Evolutionary conservation across 2,888 invertebrate genomes (phyloP).

Genomic region (Drosophila greeni): DNA sequence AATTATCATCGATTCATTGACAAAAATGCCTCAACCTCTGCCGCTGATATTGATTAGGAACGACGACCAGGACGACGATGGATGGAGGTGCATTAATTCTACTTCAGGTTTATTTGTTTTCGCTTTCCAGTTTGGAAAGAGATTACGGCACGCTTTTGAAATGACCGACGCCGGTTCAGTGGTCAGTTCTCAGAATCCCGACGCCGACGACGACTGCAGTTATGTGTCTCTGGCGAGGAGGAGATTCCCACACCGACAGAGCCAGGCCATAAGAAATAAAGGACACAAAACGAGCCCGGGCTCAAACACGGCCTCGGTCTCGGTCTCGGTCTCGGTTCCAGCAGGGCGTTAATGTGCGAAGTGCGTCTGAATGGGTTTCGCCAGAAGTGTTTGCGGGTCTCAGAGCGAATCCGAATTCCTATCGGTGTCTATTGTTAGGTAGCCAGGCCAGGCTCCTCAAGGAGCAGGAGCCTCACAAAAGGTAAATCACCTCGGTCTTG

Average conservation of each 20-base stretch:
- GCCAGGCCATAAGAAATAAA: conserved; percentile 29
- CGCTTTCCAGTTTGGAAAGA: conserved; percentile 7
- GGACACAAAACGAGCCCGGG: conserved; percentile 36
- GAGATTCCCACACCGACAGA: conserved; percentile 61
- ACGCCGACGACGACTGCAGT: conserved; percentile 30
- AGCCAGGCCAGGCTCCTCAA: conserved; percentile 13
- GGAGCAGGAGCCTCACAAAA: conserved; percentile 42
- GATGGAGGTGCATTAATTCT: conserved; percentile 20
- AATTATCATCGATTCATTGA: conserved; percentile 45
- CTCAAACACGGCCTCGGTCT: neutral
- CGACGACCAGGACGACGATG: conserved; percentile 14
- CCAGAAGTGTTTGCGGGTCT: conserved; percentile 50
- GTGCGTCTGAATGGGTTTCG: conserved; percentile 72
- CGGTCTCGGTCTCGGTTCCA: conserved; percentile 1
- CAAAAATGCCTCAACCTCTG: conserved; percentile 28
- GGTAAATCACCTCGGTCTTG: conserved; percentile 72
- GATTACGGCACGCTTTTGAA: conserved; percentile 62
- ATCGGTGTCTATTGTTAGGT: conserved; percentile 36
- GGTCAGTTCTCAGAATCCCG: conserved; percentile 62
- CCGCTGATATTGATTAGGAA: conserved; percentile 57
- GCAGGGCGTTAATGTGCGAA: conserved; percentile 71
- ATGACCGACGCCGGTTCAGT: conserved; percentile 52
- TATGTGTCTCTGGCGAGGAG: conserved; percentile 14
- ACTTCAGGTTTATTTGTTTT: conserved; percentile 6
- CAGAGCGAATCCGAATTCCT: conserved; percentile 36